Evolutionary conservation across 2,797 vertebrate species (phyloP), one percentile per base, ranked within the genome.

Genomic region (Syncerus caffer): DNA sequence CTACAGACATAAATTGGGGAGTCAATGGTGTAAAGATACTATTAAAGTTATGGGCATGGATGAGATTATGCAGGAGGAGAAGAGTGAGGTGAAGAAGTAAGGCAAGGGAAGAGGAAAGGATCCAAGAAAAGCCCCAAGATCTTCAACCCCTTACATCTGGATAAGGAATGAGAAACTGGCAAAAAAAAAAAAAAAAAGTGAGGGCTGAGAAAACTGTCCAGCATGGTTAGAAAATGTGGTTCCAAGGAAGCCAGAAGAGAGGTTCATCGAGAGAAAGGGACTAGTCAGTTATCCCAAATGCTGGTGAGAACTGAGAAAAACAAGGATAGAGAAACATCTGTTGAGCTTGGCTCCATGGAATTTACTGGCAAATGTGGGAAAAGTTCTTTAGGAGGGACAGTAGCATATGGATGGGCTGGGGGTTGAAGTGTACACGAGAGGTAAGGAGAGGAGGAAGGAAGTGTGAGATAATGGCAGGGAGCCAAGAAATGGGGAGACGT

Each of bases 321-420:
- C 1, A 19, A 79, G 9, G 25, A 74, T 60, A 15, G 29, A 92
- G 89, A 67, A 29, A 12, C 45, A 34, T 10, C 11, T 23, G 14
- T 31, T n/a, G 21, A 23, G 10, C 51, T 13, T 25, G 29, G 9
- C 13, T 12, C 2, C 19, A 2, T 9, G 13, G 74, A 71, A 57
- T n/a, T 45, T 38, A 42, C 79, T 45, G 27, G 57, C 16, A 29
- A 53, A 93, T 1, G 6, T 6, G 53, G 25, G 4, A 1, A 9
- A 31, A 25, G 15, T 7, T 19, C 38, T 31, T 89, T 62, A 29
- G n/a, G 57, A 51, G 16, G 34, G 7, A 34, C 0, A 31, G 42
- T 10, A 55, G 71, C 57, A 19, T 10, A 10, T 1, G 2, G 3
- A 45, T 19, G 2, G 7, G 25, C 19, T 19, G 6, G 2, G 50